These are phyloP conservation scores for Margarornis squamiger DNA, from an alignment of 2,797 vertebrate genomes.

Conservation along the genomic window DNA sequence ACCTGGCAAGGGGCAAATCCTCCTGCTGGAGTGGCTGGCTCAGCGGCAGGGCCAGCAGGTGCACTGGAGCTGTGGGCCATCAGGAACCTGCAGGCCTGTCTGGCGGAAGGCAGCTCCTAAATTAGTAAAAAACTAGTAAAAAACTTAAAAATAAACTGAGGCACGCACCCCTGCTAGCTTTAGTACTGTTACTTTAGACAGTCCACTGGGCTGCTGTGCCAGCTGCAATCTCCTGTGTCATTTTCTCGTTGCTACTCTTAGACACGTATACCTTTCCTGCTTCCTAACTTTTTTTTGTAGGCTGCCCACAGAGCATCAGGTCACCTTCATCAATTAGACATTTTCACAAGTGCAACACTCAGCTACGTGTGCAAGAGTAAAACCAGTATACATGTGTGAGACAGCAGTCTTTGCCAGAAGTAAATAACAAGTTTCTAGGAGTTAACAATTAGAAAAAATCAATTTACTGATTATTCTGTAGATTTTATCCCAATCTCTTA, in stretches of 20 bases:
- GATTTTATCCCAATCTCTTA: background rate
- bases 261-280: background rate
- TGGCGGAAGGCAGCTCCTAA: background rate
- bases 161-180: background rate
- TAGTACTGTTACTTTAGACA: background rate
- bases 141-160: background rate
- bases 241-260: background rate
- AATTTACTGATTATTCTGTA: background rate
- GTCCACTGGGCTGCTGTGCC: background rate
- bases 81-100: background rate
- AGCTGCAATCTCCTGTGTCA: rapidly evolving
- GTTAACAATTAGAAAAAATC: background rate
- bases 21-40: background rate
- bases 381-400: background rate
- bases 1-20: background rate
- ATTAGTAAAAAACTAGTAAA: background rate
- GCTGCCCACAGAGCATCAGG: rapidly evolving
- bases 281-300: background rate
- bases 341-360: background rate
- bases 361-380: background rate
- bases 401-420: background rate
- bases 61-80: rapidly evolving
- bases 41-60: background rate
- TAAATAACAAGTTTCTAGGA: background rate
- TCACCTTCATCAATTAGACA: background rate